A percentile compares a stretch with the other conserved stretches of the same genome.
These are phyloP conservation scores for Rhabdophis nuchalis DNA, from an alignment of 2,797 vertebrate genomes.

Conservation along the genomic window DNA sequence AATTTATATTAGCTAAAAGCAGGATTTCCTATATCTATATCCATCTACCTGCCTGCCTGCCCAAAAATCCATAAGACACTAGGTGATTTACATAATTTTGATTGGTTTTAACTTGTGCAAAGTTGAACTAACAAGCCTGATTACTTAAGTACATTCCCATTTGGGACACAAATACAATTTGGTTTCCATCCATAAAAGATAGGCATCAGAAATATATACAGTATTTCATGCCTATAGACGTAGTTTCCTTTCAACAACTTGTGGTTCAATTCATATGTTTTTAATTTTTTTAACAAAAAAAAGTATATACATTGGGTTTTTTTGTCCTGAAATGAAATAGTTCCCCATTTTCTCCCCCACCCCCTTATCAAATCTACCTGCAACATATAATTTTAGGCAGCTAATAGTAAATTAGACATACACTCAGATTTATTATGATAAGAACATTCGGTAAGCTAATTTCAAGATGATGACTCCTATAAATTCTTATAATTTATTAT, in stretches of 20 bases:
- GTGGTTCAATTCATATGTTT: slow-evolving; percentile 79
- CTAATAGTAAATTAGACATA: slow-evolving; percentile 79
- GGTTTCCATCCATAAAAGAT: slow-evolving; percentile 25
- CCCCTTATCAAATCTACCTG: slow-evolving; percentile 61
- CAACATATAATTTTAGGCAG: slow-evolving; percentile 83
- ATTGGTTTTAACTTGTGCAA: not conserved
- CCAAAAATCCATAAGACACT: not conserved
- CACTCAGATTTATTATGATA: slow-evolving; percentile 85
- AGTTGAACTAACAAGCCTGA: not conserved
- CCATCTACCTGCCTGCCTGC: not conserved
- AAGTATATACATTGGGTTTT: slow-evolving; percentile 59
- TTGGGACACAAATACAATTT: slow-evolving; percentile 9
- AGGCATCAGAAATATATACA: not conserved
- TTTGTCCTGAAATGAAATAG: slow-evolving; percentile 81
- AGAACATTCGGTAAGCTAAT: slow-evolving; percentile 86
- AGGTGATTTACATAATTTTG: not conserved
- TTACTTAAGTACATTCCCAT: not conserved
- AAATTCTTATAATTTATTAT: slow-evolving; percentile 89
- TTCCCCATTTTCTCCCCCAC: slow-evolving; percentile 56
- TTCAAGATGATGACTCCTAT: slow-evolving; percentile 84
- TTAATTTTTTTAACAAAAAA: not conserved
- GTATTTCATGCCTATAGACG: slow-evolving; percentile 3
- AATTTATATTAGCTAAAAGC: no score
- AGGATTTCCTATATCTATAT: not conserved
- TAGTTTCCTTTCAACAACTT: slow-evolving; percentile 63